phyloP scores from a whole-genome alignment of 2,113 vertebrate genomes.

The Perccottus glenii region DNA sequence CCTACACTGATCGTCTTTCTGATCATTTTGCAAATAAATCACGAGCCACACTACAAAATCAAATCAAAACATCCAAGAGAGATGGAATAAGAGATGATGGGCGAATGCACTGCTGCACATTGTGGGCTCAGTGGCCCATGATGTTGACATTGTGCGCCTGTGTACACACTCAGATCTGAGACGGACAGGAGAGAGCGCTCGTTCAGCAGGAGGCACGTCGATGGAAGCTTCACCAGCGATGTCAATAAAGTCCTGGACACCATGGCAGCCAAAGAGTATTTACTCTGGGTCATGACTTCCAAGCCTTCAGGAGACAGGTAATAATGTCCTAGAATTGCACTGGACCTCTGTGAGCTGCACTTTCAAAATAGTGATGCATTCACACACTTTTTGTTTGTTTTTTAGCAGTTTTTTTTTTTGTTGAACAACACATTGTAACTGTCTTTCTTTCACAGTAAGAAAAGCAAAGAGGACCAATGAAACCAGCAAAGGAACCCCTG shows the following conservation, averaged over 20 bases:
- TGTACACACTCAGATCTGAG: constrained; percentile 80
- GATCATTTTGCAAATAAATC: constrained; percentile 18
- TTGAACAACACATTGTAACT: background rate
- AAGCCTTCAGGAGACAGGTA: constrained; percentile 82
- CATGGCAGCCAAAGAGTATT: constrained; percentile 92
- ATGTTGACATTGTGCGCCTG: constrained; percentile 60
- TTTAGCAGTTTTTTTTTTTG: background rate
- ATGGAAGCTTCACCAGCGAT: constrained; percentile 95
- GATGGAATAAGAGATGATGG: background rate
- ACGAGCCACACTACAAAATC: background rate
- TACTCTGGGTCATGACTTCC: constrained; percentile 94
- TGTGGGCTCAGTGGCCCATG: constrained; percentile 13
- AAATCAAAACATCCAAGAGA: background rate
- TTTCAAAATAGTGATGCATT: no score
- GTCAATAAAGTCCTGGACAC: constrained; percentile 93
- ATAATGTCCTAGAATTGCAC: background rate
- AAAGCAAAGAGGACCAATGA: constrained; percentile 77
- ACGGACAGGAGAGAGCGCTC: constrained; percentile 71
- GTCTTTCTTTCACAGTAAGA: constrained; percentile 75
- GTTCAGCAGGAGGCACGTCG: constrained; percentile 87
- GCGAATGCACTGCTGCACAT: background rate
- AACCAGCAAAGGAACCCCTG: constrained; percentile 61
- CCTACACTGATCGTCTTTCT: constrained; percentile 10
- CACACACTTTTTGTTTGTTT: no score
- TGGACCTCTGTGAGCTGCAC: no score